These are phyloP conservation scores for Knipowitschia caucasica DNA, from an alignment of 2,797 vertebrate species.

Conservation along the genomic window DNA sequence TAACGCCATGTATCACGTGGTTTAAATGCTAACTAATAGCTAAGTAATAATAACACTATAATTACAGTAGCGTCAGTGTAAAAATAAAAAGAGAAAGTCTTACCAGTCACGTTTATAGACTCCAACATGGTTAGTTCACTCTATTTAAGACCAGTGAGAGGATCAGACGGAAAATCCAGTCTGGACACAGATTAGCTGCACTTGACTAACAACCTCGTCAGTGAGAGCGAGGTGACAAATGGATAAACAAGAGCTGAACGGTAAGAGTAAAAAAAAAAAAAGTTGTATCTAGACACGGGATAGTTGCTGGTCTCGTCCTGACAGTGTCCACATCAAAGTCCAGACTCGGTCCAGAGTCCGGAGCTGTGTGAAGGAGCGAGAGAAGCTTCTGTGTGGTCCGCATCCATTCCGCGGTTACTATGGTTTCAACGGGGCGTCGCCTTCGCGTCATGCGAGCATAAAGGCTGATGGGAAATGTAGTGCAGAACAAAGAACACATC, in stretches of 20 bases:
- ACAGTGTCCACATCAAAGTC: background rate
- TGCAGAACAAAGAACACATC: background rate
- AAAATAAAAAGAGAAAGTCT: background rate
- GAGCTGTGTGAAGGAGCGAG: background rate
- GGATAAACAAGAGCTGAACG: background rate
- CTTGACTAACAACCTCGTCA: background rate
- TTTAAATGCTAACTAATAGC: background rate
- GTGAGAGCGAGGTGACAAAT: background rate
- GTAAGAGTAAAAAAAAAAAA: background rate
- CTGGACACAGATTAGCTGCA: background rate
- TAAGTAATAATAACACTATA: background rate
- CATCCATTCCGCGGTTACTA: constrained; percentile 2
- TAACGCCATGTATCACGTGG: background rate
- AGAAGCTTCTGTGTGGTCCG: background rate
- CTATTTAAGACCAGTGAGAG: background rate
- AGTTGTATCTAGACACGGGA: too few species aligned
- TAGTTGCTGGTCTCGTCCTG: background rate
- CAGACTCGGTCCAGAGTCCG: too few species aligned
- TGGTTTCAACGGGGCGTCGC: background rate
- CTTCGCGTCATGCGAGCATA: background rate
- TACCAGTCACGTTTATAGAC: constrained; percentile 9
- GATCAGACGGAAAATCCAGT: background rate
- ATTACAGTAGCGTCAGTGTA: background rate
- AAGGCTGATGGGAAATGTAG: constrained; percentile 1
- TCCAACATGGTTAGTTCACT: background rate